Evolutionary conservation across 2,113 vertebrate species (phyloP).

Genomic region (Lasiurus borealis): DNA sequence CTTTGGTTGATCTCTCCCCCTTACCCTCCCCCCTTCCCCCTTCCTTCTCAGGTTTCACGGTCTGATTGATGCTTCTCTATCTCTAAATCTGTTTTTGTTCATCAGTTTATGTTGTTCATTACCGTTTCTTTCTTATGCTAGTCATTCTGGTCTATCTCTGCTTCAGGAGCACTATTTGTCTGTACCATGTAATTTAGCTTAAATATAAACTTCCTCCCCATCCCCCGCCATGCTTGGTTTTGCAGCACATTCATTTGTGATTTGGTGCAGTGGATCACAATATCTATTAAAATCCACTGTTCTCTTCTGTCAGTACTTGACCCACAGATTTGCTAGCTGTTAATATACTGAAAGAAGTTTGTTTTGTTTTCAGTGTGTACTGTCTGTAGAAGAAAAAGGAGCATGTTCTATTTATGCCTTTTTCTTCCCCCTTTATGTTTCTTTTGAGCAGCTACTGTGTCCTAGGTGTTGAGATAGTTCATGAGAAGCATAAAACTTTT

Average conservation of each 20-base stretch:
- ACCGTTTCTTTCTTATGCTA: accelerated
- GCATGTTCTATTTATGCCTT: background rate
- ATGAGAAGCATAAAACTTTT: background rate
- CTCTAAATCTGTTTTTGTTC: no score
- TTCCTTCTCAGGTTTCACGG: no score
- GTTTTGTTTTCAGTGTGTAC: background rate
- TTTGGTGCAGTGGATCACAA: background rate
- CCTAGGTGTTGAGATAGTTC: background rate
- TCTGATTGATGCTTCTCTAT: no score
- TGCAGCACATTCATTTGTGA: background rate
- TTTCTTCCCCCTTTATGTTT: background rate
- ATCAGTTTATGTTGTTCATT: no score
- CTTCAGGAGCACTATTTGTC: background rate
- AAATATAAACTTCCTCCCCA: background rate
- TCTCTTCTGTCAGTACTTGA: background rate
- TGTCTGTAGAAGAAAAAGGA: background rate
- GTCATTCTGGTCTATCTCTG: background rate
- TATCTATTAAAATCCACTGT: background rate
- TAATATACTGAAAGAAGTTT: background rate
- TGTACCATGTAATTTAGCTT: background rate
- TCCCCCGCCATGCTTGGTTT: background rate
- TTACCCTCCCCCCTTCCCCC: no score
- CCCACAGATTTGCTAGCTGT: background rate
- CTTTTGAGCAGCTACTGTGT: background rate
- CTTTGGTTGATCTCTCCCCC: no score